Evolutionary conservation across 1,140 invertebrate species (phyloP), one percentile per base, ranked within the genome.

Genomic region (Lepidostoma basale): DNA sequence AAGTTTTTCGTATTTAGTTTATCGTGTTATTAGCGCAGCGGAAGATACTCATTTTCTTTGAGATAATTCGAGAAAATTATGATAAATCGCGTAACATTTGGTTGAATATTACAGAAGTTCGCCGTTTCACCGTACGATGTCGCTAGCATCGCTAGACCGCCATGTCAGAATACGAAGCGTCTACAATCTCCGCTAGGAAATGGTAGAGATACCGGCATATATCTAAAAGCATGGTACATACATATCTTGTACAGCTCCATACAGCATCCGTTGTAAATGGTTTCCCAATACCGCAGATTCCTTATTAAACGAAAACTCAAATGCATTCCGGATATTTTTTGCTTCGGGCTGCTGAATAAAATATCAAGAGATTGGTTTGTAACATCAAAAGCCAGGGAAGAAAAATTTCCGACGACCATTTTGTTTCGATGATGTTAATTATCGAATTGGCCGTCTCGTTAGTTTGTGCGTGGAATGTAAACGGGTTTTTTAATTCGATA

Each of bases 241-340:
- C n/a, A n/a, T n/a, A n/a, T n/a, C n/a, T n/a, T n/a, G n/a, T 66
- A 39, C 62, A 62, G 54, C 62, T 26, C 33, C 20, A 54, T 44
- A 62, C 63, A 66, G 67, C 67, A 70, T 62, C 69, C 40, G 28
- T 54, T 67, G 63, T 54, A 70, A 67, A 70, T 62, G 54, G 69
- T 52, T 70, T 70, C 62, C 69, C 69, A 64, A 67, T 70, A 66
- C 52, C 63, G 45, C 25, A 30, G 42, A 45, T 39, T 56, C 60
- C 33, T 66, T 70, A 70, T 70, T 70, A 62, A 67, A 64, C 62
- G 52, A 58, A 44, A 44, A 44, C 33, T 64, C 26, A 14, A 42
- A 44, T 70, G 68, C 68, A 70, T 66, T 70, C 36, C 62, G 68
- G 68, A 65, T 58, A 70, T 65, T 66, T 69, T 63, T 69, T 63